Conservation (phyloP, 1,140 invertebrate species). For the Venustaconcha ellipsiformis region DNA sequence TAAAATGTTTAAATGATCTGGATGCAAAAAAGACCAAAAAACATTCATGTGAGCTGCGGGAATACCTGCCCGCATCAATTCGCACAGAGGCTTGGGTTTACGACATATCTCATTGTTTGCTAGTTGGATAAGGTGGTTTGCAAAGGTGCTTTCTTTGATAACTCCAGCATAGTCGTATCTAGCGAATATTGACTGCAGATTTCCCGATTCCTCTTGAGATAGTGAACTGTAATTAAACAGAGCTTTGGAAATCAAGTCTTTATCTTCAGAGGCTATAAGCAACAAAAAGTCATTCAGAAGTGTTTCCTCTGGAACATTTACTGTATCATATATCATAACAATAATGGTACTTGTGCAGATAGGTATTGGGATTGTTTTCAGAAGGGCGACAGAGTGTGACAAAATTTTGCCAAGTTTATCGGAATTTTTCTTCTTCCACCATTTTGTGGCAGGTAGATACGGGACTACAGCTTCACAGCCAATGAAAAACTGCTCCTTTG, state of each 20-base stretch:
- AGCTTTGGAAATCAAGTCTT: background rate
- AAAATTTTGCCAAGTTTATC: conserved; percentile 12
- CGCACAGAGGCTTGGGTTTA: conserved; percentile 6
- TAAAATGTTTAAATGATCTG: background rate
- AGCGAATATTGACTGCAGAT: conserved; percentile 8
- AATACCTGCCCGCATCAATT: conserved; percentile 15
- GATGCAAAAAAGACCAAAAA: conserved; percentile 9
- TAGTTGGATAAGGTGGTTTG: conserved; percentile 2
- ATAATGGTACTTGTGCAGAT: conserved; percentile 14
- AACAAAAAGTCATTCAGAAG: conserved; percentile 12
- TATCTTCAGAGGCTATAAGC: conserved; percentile 2
- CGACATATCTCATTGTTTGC: conserved; percentile 9
- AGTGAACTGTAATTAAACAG: background rate
- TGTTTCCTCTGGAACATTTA: conserved; percentile 4
- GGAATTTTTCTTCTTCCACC: conserved; percentile 1
- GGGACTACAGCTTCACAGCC: conserved; percentile 7
- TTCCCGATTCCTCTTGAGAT: background rate
- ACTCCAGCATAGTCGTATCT: conserved; percentile 7
- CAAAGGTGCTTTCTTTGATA: conserved; percentile 3
- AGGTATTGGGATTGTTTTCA: conserved; percentile 5
- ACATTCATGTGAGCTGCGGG: conserved; percentile 3
- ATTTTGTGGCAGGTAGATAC: conserved; percentile 7
- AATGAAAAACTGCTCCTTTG: conserved; percentile 5
- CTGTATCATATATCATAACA: conserved; percentile 18
- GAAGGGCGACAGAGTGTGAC: conserved; percentile 5